phyloP scores from a whole-genome alignment of 1,140 invertebrate species.

The Hycleus cichorii region DNA sequence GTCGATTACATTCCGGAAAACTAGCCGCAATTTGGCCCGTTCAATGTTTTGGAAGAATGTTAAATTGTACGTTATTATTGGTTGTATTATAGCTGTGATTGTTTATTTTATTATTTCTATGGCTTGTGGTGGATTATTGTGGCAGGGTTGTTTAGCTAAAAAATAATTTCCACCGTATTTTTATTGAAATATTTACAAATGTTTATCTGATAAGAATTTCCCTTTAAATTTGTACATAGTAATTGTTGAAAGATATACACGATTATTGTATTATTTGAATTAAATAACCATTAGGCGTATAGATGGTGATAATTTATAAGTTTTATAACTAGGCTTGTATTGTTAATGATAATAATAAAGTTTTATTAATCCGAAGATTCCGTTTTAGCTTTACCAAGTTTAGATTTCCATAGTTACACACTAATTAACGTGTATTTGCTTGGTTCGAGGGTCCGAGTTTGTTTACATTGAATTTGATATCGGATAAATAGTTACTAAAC shows the following conservation, averaged over 20 bases:
- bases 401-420: no score
- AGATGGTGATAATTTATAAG: no score
- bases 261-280: background rate
- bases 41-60: constrained; percentile 92
- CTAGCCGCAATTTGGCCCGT: constrained; percentile 75
- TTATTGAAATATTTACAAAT: background rate
- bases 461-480: no score
- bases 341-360: no score
- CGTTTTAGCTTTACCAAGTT: no score
- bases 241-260: background rate
- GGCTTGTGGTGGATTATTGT: constrained; percentile 75
- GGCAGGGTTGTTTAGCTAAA: constrained; percentile 59
- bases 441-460: no score
- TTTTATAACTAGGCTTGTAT: no score
- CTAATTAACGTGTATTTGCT: no score
- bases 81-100: constrained; percentile 60
- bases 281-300: no score
- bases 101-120: constrained; percentile 83
- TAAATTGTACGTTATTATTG: constrained; percentile 79
- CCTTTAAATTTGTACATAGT: background rate
- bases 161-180: constrained; percentile 14
- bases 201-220: background rate
- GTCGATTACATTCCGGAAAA: constrained; percentile 81
- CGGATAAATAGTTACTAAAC: no score
- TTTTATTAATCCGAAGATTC: no score